Conservation (phyloP, 2,888 invertebrate species). For the Yponomeuta malinellus region DNA sequence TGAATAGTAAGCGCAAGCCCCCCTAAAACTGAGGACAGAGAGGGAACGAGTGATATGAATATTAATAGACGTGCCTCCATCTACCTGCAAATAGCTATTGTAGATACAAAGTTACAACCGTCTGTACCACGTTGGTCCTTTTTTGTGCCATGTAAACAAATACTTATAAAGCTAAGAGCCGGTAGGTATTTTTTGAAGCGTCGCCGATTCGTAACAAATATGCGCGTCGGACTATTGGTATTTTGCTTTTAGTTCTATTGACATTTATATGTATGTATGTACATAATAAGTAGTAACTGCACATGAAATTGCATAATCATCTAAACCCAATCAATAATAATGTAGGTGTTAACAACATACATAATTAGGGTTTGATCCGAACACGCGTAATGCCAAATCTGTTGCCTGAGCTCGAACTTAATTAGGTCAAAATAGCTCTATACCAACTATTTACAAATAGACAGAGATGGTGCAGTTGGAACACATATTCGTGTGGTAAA, state of each 20-base stretch:
- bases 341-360: background rate
- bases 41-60: conserved; percentile 55
- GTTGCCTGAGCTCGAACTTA: background rate
- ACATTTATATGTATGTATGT: background rate
- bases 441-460: conserved; percentile 22
- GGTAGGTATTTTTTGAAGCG: background rate
- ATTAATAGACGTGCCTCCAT: conserved; percentile 57
- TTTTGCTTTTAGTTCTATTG: background rate
- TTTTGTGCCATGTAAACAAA: background rate
- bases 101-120: background rate
- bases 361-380: conserved; percentile 20
- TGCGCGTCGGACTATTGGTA: background rate
- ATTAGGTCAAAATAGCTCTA: background rate
- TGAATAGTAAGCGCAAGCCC: conserved; percentile 36
- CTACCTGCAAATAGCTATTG: conserved; percentile 31
- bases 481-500: conserved; percentile 40
- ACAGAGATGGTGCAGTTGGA: conserved; percentile 29
- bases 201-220: background rate
- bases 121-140: background rate
- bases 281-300: too few relatives aligned
- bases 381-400: background rate
- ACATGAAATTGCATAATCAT: background rate
- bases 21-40: conserved; percentile 37
- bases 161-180: background rate
- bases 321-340: background rate